These are phyloP conservation scores for Enteromius fasciolatus DNA, from an alignment of 2,797 vertebrate species.

Conservation along the genomic window DNA sequence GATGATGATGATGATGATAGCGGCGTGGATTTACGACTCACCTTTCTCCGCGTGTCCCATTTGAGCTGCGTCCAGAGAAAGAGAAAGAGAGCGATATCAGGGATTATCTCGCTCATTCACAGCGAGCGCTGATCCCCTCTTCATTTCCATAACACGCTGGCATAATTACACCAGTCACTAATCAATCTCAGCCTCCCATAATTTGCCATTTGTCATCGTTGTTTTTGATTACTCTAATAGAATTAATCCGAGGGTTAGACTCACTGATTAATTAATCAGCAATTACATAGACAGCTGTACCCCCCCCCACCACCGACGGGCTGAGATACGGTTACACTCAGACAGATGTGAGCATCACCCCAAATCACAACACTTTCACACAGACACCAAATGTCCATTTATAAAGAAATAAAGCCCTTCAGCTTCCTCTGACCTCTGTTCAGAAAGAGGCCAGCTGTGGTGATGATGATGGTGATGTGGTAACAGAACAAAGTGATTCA, in stretches of 20 bases:
- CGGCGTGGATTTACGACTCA: constrained; percentile 50
- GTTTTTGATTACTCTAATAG: constrained; percentile 65
- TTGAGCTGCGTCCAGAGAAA: constrained; percentile 54
- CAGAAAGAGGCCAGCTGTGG: neutral
- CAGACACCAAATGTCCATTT: neutral
- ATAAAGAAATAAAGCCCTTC: neutral
- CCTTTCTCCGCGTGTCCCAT: constrained; percentile 61
- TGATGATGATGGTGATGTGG: no score
- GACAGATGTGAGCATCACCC: constrained; percentile 57
- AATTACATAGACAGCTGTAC: constrained; percentile 65
- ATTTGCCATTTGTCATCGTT: constrained; percentile 59
- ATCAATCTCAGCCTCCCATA: constrained; percentile 59
- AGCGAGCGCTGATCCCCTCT: constrained; percentile 47
- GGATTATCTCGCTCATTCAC: constrained; percentile 55
- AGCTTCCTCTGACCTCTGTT: neutral
- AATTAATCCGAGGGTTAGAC: constrained; percentile 64
- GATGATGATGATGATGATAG: constrained; percentile 40
- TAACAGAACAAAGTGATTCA: neutral
- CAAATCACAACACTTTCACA: neutral
- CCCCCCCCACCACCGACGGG: constrained; percentile 2
- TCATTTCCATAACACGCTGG: constrained; percentile 56
- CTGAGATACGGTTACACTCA: constrained; percentile 48
- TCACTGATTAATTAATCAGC: constrained; percentile 66
- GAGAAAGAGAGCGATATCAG: constrained; percentile 45
- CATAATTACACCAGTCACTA: constrained; percentile 61